These are phyloP conservation scores for Dasysyrphus tricinctus DNA, from an alignment of 2,888 invertebrate species.

Conservation along the genomic window DNA sequence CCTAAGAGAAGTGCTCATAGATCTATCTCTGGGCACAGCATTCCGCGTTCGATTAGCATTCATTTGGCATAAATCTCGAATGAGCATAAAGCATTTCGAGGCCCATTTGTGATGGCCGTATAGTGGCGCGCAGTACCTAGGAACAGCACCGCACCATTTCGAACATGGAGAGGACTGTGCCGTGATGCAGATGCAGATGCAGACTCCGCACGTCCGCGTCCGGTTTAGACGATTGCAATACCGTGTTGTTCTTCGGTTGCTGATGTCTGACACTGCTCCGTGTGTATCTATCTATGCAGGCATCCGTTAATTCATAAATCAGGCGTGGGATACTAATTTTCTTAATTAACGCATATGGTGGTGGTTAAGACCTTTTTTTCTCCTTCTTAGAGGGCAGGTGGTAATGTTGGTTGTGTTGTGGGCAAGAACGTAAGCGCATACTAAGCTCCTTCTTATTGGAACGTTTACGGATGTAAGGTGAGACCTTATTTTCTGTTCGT, in stretches of 20 bases:
- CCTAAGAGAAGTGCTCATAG: conserved; percentile 63
- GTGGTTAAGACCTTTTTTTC: conserved; percentile 17
- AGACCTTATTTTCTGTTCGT: conserved; percentile 63
- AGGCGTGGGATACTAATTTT: conserved; percentile 80
- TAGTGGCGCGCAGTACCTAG: background rate
- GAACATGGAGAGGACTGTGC: background rate
- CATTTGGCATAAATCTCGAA: conserved; percentile 74
- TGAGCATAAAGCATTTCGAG: conserved; percentile 72
- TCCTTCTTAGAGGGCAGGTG: conserved; percentile 40
- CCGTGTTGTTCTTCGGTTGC: conserved; percentile 46
- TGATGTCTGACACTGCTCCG: conserved; percentile 35
- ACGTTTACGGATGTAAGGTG: conserved; percentile 63
- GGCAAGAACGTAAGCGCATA: conserved; percentile 4
- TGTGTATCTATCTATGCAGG: conserved; percentile 34
- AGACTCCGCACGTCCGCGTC: conserved; percentile 53
- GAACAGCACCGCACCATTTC: conserved; percentile 11
- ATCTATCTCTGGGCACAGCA: conserved; percentile 62
- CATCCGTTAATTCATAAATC: conserved; percentile 79
- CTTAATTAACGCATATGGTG: conserved; percentile 80
- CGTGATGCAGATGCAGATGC: conserved; percentile 18
- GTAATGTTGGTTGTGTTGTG: background rate
- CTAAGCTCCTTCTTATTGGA: conserved; percentile 8
- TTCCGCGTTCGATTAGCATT: conserved; percentile 75
- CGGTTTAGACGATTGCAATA: conserved; percentile 69
- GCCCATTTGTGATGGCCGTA: conserved; percentile 36